Conservation (phyloP, 2,113 vertebrate genomes). For the Lepisosteus oculatus region DNA sequence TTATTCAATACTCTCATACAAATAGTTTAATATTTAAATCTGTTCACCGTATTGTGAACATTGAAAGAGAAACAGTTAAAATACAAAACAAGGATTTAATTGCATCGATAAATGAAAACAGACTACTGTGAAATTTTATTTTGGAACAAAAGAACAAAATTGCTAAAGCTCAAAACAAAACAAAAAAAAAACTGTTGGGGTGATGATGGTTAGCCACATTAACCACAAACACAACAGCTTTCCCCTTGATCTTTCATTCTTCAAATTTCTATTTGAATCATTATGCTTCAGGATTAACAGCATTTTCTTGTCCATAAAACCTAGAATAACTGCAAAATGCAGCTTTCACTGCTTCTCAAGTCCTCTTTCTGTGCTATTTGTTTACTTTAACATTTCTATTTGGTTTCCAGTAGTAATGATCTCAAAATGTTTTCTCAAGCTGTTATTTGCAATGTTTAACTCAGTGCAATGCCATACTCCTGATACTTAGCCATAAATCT, state of each 20-base stretch:
- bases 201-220: conserved; percentile 21
- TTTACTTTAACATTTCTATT: conserved; percentile 18
- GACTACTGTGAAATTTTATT: conserved; percentile 19
- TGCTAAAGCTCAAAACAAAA: too few relatives aligned
- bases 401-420: conserved; percentile 19
- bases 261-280: conserved; percentile 26
- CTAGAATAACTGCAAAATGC: too few relatives aligned
- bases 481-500: too few relatives aligned
- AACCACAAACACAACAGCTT: conserved; percentile 6
- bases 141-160: too few relatives aligned
- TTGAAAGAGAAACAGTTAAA: conserved; percentile 2
- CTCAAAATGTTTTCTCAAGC: conserved; percentile 15
- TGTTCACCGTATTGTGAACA: too few relatives aligned
- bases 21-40: too few relatives aligned
- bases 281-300: not conserved
- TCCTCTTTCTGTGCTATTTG: conserved; percentile 6
- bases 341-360: too few relatives aligned
- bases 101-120: conserved; percentile 26
- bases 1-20: too few relatives aligned
- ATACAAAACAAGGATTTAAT: conserved; percentile 29
- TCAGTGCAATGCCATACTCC: not conserved
- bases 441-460: conserved; percentile 27
- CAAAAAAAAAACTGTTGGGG: not conserved
- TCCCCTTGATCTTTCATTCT: conserved; percentile 8
- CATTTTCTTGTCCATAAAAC: too few relatives aligned